A percentile compares a stretch with the other conserved stretches of the same genome.
Evolutionary conservation across 1,140 invertebrate species (phyloP).

Genomic region (Anoplolepis gracilipes): DNA sequence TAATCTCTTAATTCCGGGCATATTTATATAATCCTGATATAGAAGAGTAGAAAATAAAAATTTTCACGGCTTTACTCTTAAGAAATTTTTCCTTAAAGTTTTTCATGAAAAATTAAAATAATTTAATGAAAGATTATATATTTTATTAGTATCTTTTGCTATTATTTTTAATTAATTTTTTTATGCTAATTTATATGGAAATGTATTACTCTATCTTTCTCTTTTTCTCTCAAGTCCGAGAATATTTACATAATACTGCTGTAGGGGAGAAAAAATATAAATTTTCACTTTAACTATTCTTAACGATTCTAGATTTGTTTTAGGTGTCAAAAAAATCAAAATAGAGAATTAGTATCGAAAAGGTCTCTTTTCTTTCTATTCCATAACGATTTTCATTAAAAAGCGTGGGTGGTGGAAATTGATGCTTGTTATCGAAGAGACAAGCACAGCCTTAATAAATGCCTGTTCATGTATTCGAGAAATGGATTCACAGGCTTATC

Average conservation of each 20-base stretch:
- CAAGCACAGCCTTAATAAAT: constrained; percentile 25
- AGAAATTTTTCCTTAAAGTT: too few species aligned
- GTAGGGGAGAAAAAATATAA: not conserved
- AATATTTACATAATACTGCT: not conserved
- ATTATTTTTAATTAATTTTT: constrained; percentile 15
- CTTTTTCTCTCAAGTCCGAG: not conserved
- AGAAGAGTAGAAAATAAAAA: not conserved
- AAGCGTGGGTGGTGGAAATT: constrained; percentile 14
- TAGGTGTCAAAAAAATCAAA: not conserved
- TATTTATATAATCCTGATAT: not conserved
- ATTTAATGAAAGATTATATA: too few species aligned
- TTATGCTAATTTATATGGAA: not conserved
- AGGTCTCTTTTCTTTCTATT: not conserved
- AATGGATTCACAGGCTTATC: constrained; percentile 9
- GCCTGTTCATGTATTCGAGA: constrained; percentile 13
- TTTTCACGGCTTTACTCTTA: too few species aligned
- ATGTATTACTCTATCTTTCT: not conserved
- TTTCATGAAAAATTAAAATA: too few species aligned
- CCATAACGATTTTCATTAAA: not conserved
- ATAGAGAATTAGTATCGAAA: not conserved
- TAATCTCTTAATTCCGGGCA: not conserved
- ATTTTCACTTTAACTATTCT: not conserved
- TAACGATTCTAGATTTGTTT: not conserved
- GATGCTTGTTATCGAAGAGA: not conserved
- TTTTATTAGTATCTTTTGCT: not conserved